Evolutionary conservation across 2,888 invertebrate genomes (phyloP).

Genomic region (Hipparchia semele): DNA sequence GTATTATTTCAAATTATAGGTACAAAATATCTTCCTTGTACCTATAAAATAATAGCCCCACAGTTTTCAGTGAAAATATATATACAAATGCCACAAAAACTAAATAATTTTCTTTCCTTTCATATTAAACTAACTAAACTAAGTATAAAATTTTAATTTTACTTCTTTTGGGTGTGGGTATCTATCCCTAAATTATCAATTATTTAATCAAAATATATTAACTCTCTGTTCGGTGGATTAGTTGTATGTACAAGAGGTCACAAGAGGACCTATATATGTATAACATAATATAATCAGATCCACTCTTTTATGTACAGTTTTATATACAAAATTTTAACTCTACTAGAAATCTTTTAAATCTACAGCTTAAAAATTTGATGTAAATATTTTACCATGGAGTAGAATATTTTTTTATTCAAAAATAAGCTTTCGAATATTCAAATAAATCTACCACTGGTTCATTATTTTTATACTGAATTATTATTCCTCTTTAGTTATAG

Average conservation of each 20-base stretch:
- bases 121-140: background rate
- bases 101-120: background rate
- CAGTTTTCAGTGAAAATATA: background rate
- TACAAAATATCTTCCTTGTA: background rate
- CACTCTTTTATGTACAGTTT: constrained; percentile 26
- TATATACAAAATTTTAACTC: constrained; percentile 8
- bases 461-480: no score
- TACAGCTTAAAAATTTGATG: background rate
- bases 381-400: background rate
- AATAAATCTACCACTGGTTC: no score
- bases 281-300: constrained; percentile 5
- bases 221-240: constrained; percentile 44
- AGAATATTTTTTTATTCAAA: no score
- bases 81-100: constrained; percentile 6
- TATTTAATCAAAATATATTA: constrained; percentile 45
- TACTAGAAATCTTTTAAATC: background rate
- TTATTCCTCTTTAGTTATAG: no score
- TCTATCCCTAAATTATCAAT: constrained; percentile 30
- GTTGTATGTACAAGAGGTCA: constrained; percentile 33
- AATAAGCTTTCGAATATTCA: no score
- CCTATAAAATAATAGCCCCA: background rate
- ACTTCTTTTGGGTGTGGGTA: background rate
- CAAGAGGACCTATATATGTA: background rate
- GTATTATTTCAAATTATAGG: constrained; percentile 1
- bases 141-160: background rate